Conservation (phyloP, 2,888 invertebrate species). For the Notodonta ziczac region DNA sequence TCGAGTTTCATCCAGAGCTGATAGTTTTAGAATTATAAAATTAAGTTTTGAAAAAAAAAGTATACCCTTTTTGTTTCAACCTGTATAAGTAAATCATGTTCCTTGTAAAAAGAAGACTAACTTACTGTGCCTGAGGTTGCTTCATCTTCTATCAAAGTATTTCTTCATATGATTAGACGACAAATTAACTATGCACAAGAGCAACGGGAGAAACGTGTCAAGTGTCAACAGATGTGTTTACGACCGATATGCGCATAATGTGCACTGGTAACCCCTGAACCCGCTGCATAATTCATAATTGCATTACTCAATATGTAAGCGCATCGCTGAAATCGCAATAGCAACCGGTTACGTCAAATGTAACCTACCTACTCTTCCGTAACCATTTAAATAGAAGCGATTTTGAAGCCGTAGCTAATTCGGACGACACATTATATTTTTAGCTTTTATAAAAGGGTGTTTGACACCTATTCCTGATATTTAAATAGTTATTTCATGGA, state of each 20-base stretch:
- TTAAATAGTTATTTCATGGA: background rate
- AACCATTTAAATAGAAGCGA: background rate
- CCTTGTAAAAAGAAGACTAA: no score
- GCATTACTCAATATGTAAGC: background rate
- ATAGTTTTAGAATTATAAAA: no score
- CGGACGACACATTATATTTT: background rate
- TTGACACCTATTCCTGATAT: background rate
- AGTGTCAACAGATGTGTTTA: background rate
- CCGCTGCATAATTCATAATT: background rate
- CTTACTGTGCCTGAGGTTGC: no score
- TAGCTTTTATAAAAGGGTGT: background rate
- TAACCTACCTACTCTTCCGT: background rate
- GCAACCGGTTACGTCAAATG: background rate
- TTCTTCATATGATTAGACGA: no score
- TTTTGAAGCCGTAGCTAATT: background rate
- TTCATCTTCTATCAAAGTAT: no score
- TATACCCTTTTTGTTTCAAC: no score
- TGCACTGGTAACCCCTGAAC: conserved; percentile 1
- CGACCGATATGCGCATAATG: background rate
- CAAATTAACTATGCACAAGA: no score
- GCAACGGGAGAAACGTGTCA: no score
- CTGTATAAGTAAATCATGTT: no score
- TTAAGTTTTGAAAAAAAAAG: no score
- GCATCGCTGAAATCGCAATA: background rate
- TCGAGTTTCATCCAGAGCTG: no score